Conservation (phyloP, 2,113 vertebrate genomes). For the Motacilla tschutschensis region DNA sequence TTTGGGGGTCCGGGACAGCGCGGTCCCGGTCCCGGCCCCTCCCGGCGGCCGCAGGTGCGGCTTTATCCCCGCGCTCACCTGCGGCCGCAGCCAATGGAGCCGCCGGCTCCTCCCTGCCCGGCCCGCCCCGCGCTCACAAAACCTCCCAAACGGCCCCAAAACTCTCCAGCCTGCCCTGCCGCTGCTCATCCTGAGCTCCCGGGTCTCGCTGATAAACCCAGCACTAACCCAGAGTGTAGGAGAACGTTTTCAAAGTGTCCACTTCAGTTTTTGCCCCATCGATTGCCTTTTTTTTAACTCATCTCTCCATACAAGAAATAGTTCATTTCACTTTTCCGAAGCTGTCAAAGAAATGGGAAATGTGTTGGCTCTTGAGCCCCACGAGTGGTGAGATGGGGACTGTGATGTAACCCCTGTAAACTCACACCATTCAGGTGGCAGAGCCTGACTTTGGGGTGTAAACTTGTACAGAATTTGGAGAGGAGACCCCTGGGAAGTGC, state of each 20-base stretch:
- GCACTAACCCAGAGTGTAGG: rapidly evolving
- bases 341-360: not conserved
- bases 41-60: not conserved
- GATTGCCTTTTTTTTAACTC: rapidly evolving
- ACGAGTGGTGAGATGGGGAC: rapidly evolving
- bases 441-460: rapidly evolving
- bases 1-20: not conserved
- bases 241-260: rapidly evolving
- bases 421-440: rapidly evolving
- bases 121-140: not conserved
- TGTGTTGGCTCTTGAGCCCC: rapidly evolving
- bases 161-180: not conserved
- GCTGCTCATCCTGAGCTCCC: rapidly evolving
- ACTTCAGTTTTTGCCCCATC: rapidly evolving
- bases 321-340: not conserved
- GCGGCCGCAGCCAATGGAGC: conserved; percentile 9
- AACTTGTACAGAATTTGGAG: rapidly evolving
- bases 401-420: rapidly evolving
- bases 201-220: rapidly evolving
- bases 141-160: not conserved
- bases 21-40: not conserved
- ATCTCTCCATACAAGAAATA: rapidly evolving
- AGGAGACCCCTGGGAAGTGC: rapidly evolving
- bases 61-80: conserved; percentile 19
- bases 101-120: not conserved